phyloP scores from a whole-genome alignment of 1,140 invertebrate genomes.

The Yoshiicerus persimilis region DNA sequence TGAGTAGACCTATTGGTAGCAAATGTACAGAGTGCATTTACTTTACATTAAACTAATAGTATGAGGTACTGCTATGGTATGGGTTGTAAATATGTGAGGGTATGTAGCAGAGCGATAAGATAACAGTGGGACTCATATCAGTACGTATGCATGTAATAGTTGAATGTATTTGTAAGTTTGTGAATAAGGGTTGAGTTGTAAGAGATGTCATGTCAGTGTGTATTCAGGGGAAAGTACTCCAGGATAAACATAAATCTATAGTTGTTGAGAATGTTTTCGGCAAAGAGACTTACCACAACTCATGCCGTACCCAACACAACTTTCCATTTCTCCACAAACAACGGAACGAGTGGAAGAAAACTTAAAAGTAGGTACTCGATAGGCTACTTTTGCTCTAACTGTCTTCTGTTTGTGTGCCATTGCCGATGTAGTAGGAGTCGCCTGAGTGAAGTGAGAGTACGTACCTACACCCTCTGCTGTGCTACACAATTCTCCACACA shows the following conservation, averaged over 20 bases:
- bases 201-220: conserved; percentile 21
- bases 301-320: conserved; percentile 14
- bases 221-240: conserved; percentile 13
- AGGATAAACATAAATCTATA: conserved; percentile 21
- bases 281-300: conserved; percentile 16
- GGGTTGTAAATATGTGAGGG: not conserved
- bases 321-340: conserved; percentile 20
- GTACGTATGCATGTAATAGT: not conserved
- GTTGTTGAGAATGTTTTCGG: conserved; percentile 22
- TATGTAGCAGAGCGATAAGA: not conserved
- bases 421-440: not conserved
- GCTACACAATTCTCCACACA: not conserved
- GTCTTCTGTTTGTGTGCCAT: not conserved
- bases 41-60: not conserved
- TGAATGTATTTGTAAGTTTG: conserved; percentile 20
- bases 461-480: not conserved
- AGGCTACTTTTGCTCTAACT: not conserved
- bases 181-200: conserved; percentile 19
- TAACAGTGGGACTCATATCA: not conserved
- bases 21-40: too few relatives aligned
- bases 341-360: not conserved
- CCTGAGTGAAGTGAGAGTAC: not conserved
- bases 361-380: conserved; percentile 7
- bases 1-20: too few relatives aligned
- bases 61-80: not conserved